Base-by-base conservation (phyloP, 2,888 invertebrate genomes). In the Dione juno region DNA sequence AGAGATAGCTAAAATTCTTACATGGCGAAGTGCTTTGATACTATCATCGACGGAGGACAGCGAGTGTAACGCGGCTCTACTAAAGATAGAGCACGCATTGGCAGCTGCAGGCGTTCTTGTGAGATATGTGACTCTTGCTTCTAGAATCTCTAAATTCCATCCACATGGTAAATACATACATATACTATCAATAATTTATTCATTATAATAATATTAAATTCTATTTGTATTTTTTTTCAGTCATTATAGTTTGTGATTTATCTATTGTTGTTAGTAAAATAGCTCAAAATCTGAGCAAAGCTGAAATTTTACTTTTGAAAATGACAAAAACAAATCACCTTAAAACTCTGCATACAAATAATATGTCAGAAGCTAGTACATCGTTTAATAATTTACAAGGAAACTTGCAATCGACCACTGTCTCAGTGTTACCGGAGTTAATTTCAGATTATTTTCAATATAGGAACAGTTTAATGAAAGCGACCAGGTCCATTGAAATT, bases 21-120 rank as follows among this genome's bases (percentile, higher is more conserved):
- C 79, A 75, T 88, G 88, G 88, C 80, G 80, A 3, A 83, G 83
- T 72, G 86, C 78, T 41, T 76, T 82, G 66, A 73, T 86, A 77
- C 80, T 81, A 54, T 68, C 75, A 48, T 72, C 75, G 48, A 77
- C 52, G 71, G 66, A 81, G 50, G 82, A 81, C 73, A 79, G 72
- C 54, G 79, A 79, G 35, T 83, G 74, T 76, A 65, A 70, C 21
- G 40, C 58, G 54, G 78, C 79, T 41, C 77, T 77, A 48, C 71
- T 48, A 14, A 72, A 69, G 35, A 70, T 74, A 16, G 75, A 75
- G 50, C 41, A 75, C 28, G 80, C 81, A 41, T 82, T 88, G 9
- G 65, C 75, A 10, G 77, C 77, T 6, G 82, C 80, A 9, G 87
- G 85, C 2, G 70, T 85, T 14, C 64, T 69, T 11, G 82, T 84